Percentiles rank a stretch among this genome's conserved stretches.
Evolutionary conservation across 2,797 vertebrate genomes (phyloP).

Genomic region (Malacoctenus gilli): DNA sequence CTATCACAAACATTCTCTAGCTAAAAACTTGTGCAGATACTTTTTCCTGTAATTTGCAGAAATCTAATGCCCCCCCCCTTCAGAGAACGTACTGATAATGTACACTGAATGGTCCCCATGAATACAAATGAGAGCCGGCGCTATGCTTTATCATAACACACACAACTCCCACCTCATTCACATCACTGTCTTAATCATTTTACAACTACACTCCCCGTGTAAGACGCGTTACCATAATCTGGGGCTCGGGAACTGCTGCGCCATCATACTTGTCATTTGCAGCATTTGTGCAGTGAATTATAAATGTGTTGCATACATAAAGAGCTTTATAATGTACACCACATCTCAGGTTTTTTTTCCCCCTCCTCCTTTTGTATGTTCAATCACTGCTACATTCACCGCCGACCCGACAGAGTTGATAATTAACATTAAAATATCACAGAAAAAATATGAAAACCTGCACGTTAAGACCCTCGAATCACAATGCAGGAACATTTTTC

Average conservation of each 20-base stretch:
- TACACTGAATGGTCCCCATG: constrained; percentile 10
- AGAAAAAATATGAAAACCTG: too few relatives aligned
- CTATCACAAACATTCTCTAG: too few relatives aligned
- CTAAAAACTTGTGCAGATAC: neutral
- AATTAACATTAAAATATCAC: neutral
- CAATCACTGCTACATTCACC: neutral
- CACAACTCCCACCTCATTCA: constrained; percentile 6
- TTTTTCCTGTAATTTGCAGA: too few relatives aligned
- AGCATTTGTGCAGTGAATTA: neutral
- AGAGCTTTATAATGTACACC: neutral
- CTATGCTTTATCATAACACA: neutral
- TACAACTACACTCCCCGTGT: constrained; percentile 17
- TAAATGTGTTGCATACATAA: neutral
- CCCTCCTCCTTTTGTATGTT: neutral
- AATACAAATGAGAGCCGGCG: constrained; percentile 30
- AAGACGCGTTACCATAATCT: constrained; percentile 17
- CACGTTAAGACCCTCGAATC: neutral
- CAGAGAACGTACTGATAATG: too few relatives aligned
- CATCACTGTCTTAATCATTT: constrained; percentile 20
- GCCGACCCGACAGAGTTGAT: neutral
- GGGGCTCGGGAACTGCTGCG: constrained; percentile 11
- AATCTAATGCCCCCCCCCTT: too few relatives aligned
- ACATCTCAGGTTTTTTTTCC: neutral
- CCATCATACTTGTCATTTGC: constrained; percentile 9
- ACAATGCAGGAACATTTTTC: neutral